Base-by-base conservation (phyloP, 2,888 invertebrate species). In the Mythimna ferrago region DNA sequence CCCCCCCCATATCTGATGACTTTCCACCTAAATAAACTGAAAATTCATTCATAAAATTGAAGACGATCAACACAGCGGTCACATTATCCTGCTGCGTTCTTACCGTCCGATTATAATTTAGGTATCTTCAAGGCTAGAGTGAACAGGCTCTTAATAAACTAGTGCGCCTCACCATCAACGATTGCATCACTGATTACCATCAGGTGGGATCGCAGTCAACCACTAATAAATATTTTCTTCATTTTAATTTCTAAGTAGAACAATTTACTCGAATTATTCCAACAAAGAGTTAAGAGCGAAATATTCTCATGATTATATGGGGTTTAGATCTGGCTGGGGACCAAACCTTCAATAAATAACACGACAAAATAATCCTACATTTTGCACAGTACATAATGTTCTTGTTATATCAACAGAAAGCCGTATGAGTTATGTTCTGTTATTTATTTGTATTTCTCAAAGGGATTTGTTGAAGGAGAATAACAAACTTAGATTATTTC, bases 401-500 rank as follows among this genome's bases (percentile, higher is more conserved):
- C 54, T n/a, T 67, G 32, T 78, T 67, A 57, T 57, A 66, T 68
- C 56, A 35, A 66, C 54, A 56, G 35, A 56, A 62, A 65, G 54
- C 41, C 38, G 16, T 11, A 32, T 16, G 19, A 68, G 53, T 60
- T 63, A 66, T 60, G 61, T 53, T 10, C 1, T 41, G 21, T 41
- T 61, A 41, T 61, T 61, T 71, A 51, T 62, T 70, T 58, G n/a
- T 54, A 54, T 62, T 58, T 54, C 66, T 48, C 63, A 53, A 60
- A 77, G 75, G 69, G 70, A 67, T 75, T 44, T 73, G 62, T 56
- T 51, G 32, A 48, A 71, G 19, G 21, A 48, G 61, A 71, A 70
- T 75, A 73, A 82, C 56, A 57, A 82, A 77, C 66, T 80, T 58
- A 35, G 44, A 65, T 78, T 71, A 60, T 68, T 58, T 57, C 44